These are phyloP conservation scores for Helicorthomorpha holstii DNA, from an alignment of 1,140 invertebrate species.

Conservation along the genomic window DNA sequence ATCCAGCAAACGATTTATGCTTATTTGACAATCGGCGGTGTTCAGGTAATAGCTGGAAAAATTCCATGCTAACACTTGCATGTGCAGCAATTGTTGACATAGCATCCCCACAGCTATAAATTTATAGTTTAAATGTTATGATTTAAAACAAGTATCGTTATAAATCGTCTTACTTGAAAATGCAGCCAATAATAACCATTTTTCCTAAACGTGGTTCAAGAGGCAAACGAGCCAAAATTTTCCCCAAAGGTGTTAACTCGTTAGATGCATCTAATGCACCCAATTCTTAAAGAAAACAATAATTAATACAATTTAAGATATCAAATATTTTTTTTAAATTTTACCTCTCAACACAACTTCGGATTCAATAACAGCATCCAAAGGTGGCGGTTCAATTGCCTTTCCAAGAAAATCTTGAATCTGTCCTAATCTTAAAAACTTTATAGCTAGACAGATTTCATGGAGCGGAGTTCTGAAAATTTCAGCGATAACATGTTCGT, in stretches of 20 bases:
- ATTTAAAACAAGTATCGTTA: not conserved
- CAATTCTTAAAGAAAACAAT: slow-evolving; percentile 4
- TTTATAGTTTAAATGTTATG: not conserved
- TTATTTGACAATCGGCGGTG: slow-evolving; percentile 44
- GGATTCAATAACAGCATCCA: slow-evolving; percentile 84
- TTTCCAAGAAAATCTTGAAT: slow-evolving; percentile 86
- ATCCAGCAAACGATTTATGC: slow-evolving; percentile 66
- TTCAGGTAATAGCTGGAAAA: slow-evolving; percentile 23
- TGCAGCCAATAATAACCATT: slow-evolving; percentile 79
- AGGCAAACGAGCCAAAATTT: slow-evolving; percentile 77
- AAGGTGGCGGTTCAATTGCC: slow-evolving; percentile 80
- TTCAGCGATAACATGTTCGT: slow-evolving; percentile 84
- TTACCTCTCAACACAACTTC: slow-evolving; percentile 37
- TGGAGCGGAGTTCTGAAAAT: slow-evolving; percentile 91
- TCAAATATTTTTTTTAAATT: not conserved
- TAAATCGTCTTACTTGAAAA: slow-evolving; percentile 36
- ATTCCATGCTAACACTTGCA: slow-evolving; percentile 72
- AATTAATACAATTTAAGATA: not conserved
- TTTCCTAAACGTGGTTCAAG: slow-evolving; percentile 84
- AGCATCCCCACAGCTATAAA: slow-evolving; percentile 56
- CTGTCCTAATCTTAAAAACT: slow-evolving; percentile 67
- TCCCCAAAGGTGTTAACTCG: slow-evolving; percentile 72
- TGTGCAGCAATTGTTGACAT: slow-evolving; percentile 86
- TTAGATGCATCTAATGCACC: slow-evolving; percentile 50
- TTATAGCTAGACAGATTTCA: slow-evolving; percentile 67